Evolutionary conservation across 2,113 vertebrate species (phyloP), one percentile per base, ranked within the genome.

Genomic region (Phylloscopus trochiloides): DNA sequence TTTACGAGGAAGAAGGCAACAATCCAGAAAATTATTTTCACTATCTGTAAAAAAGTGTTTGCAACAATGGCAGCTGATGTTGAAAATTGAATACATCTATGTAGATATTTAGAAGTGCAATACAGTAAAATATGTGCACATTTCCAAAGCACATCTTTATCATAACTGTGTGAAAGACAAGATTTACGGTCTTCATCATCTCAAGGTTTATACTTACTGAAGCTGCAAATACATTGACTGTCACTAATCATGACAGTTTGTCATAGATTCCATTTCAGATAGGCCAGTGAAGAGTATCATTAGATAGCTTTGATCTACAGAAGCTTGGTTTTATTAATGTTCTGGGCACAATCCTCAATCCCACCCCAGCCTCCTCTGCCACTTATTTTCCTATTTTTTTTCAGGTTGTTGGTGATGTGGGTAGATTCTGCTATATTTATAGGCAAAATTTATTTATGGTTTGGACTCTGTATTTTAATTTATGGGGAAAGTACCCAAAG

Each of bases 291-390:
- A 75, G 22, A 81, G 34, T 47, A 59, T 45, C 1, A 68, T 45
- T 55, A 50, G 15, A 67, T 26, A 47, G 25, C 17, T 88, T 50
- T 75, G 34, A 63, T 79, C 26, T 68, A 34, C 17, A 47, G 26
- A 76, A 34, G 3, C 4, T 50, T 71, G 9, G 17, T 75, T 74
- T 92, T 78, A 50, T 75, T 75, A 22, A 45, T 32, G 17, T 54
- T 81, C 42, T 62, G 19, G 31, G 10, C 22, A 42, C 16, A 50
- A 2, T 32, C 16, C 3, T 5, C 16, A 6, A 4, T 12, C 7
- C 1, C 10, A 31, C 1, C 2, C 2, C 14, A 24, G 3, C 6
- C 1, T 5, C 17, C 6, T 4, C 5, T 51, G 1, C 1, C 22
- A 38, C 25, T 88, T 61, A 14, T 81, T 81, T 68, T 16, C 7